Conservation (phyloP, 2,113 vertebrate genomes). For the Mormoops blainvillei region DNA sequence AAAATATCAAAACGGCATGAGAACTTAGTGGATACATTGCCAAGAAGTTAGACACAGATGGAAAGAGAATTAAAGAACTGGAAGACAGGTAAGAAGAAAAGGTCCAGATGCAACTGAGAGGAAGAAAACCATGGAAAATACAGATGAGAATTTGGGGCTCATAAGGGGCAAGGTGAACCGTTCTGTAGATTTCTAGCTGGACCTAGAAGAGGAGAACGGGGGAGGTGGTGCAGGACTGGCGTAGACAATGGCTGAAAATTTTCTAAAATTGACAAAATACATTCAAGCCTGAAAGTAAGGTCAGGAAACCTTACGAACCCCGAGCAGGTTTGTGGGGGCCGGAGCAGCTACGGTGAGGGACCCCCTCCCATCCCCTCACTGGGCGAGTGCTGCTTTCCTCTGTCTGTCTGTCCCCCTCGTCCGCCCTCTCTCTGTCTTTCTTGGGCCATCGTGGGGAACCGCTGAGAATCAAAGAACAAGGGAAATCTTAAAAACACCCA, state of each 20-base stretch:
- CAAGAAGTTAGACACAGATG: not conserved
- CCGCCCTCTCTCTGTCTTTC: not conserved
- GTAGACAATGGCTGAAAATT: not conserved
- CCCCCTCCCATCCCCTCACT: fast-evolving
- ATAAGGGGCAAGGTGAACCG: not conserved
- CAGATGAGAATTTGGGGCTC: not conserved
- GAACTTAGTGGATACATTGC: not conserved
- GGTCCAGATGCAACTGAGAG: not conserved
- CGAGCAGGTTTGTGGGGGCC: no score
- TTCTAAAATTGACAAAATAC: not conserved
- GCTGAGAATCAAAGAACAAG: not conserved
- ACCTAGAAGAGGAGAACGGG: not conserved
- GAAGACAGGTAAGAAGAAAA: not conserved
- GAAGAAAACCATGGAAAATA: not conserved
- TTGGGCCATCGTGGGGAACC: not conserved
- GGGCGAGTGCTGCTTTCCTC: not conserved
- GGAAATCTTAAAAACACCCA: not conserved
- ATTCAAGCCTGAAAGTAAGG: not conserved
- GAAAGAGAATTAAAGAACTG: not conserved
- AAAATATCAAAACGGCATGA: not conserved
- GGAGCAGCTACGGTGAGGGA: fast-evolving
- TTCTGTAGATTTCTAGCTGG: not conserved
- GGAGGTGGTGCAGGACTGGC: not conserved
- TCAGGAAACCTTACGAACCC: not conserved
- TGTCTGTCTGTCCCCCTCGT: fast-evolving